Percentiles rank a stretch among this genome's conserved stretches.
Conservation (phyloP, 64 coral and sea anemone species). For the Cladopsammia gracilis region DNA sequence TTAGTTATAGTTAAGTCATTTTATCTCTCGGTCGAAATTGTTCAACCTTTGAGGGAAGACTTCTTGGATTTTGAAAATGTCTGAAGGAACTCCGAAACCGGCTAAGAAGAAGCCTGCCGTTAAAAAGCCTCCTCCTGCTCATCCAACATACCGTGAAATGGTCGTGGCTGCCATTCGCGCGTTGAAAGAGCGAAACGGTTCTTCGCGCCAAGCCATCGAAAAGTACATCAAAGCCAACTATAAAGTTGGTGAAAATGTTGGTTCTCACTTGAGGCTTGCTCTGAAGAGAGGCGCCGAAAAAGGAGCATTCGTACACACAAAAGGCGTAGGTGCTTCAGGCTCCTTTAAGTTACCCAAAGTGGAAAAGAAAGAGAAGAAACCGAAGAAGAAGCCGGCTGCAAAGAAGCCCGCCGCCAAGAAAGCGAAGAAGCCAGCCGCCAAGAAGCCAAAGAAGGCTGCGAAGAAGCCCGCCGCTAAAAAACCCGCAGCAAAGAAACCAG, state of each 20-base stretch:
- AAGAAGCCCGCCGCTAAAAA: conserved; percentile 1
- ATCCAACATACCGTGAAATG: conserved; percentile 26
- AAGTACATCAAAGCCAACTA: conserved; percentile 56
- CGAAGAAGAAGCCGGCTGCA: background rate
- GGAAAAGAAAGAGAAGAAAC: background rate
- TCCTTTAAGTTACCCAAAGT: conserved; percentile 21
- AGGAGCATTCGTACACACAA: conserved; percentile 8
- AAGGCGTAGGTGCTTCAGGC: conserved; percentile 34
- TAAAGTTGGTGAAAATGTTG: background rate
- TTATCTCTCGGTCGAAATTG: too few relatives aligned
- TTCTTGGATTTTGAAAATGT: background rate
- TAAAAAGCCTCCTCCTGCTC: background rate
- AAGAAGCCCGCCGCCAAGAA: conserved; percentile 12
- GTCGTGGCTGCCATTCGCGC: conserved; percentile 15
- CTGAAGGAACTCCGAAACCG: background rate
- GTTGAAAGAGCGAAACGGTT: conserved; percentile 36
- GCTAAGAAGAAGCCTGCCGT: background rate
- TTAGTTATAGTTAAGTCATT: too few relatives aligned
- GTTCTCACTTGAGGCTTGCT: background rate
- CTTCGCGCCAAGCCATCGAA: conserved; percentile 49
- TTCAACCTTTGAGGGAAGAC: background rate
- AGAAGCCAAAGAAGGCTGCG: background rate
- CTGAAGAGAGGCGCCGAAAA: conserved; percentile 3
- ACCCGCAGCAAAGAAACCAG: background rate
- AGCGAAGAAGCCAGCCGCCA: background rate